Conservation (phyloP, 2,113 vertebrate species). For the Hoplias malabaricus region DNA sequence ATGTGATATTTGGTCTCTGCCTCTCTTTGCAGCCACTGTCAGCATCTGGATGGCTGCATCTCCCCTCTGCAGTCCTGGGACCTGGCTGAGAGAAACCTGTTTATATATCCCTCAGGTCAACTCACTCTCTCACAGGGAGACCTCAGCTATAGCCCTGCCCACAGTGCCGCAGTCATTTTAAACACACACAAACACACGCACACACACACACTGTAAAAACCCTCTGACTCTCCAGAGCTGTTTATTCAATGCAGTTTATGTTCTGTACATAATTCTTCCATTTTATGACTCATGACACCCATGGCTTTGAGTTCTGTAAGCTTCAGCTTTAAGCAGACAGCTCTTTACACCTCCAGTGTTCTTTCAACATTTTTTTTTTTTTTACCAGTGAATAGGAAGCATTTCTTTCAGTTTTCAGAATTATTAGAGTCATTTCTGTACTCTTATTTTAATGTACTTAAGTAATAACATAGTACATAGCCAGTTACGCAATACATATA, state of each 20-base stretch:
- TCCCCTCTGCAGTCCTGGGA: conserved; percentile 4
- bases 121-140: not conserved
- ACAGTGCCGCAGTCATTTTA: not conserved
- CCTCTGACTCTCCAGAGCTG: not conserved
- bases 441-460: too few species aligned
- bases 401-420: not conserved
- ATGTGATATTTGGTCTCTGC: not conserved
- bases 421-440: not conserved
- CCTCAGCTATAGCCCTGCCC: not conserved
- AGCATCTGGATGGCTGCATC: not conserved
- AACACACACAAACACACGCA: too few species aligned
- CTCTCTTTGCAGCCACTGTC: not conserved
- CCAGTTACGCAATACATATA: too few species aligned
- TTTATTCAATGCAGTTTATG: not conserved
- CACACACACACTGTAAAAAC: not conserved
- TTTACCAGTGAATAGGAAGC: not conserved
- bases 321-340: too few species aligned
- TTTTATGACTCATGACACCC: not conserved
- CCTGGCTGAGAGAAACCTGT: not conserved
- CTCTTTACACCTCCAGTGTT: not conserved
- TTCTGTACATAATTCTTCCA: not conserved
- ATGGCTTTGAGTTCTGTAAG: not conserved
- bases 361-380: not conserved
- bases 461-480: too few species aligned
- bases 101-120: not conserved